Evolutionary conservation across 2,888 invertebrate genomes (phyloP), one percentile per base, ranked within the genome.

Genomic region (Coelinius sp.): DNA sequence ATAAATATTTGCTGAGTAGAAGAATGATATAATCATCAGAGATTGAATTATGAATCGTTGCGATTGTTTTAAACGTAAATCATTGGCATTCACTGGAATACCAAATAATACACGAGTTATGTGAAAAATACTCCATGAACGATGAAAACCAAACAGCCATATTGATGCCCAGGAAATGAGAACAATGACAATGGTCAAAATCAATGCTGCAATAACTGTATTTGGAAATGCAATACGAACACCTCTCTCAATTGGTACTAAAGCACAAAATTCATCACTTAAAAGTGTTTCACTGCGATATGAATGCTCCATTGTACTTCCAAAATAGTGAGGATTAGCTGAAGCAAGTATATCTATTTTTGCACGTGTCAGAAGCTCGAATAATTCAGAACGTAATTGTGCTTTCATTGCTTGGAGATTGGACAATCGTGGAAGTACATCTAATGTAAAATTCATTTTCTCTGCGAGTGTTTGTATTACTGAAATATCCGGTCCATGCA

Each of bases 361-460:
- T 3, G 71, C 66, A n/a, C n/a, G 0, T 41, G 20, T 8, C 35
- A 76, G 65, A 7, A 70, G 41, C n/a, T 66, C 27, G 8, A 24
- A 27, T 56, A 66, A 70, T n/a, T 31, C 35, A 3, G 2, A 4
- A n/a, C n/a, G n/a, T n/a, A n/a, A 24, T 12, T 7, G 53, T 12
- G 3, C 12, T 20, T n/a, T n/a, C n/a, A n/a, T 14, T 66, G 6
- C 14, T 4, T 17, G 24, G 4, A n/a, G n/a, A n/a, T 1, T 14
- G 25, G 62, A 41, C 7, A n/a, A n/a, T n/a, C 35, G 24, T 0
- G 56, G 71, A 1, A 62, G 7, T 41, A 75, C 66, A n/a, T 73
- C 24, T 5, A 76, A 0, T 0, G 77, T 73, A n/a, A 79, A 79
- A 63, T 82, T 81, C 27, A 80, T 31, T 8, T 35, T 20, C 0